A percentile compares a stretch with the other conserved stretches of the same genome.
phyloP scores from a whole-genome alignment of 2,113 vertebrate genomes.

The Pygoscelis antarcticus region DNA sequence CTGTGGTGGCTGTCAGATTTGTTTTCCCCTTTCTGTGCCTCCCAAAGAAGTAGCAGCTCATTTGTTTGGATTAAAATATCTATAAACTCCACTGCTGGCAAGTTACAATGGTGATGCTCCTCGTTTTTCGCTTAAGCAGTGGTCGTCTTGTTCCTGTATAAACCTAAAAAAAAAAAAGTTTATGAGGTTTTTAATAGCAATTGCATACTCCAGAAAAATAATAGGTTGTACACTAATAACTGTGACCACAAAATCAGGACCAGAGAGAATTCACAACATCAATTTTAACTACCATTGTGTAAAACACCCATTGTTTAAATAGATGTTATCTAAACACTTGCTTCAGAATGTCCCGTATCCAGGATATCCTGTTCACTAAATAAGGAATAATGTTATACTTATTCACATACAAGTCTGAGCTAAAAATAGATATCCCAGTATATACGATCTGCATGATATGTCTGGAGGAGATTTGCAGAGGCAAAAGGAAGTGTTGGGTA shows the following conservation, averaged over 20 bases:
- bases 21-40: neutral
- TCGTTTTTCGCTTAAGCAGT: neutral
- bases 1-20: neutral
- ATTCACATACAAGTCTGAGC: neutral
- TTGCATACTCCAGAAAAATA: neutral
- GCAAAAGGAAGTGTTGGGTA: neutral
- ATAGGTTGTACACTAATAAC: neutral
- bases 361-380: constrained; percentile 46
- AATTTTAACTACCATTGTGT: constrained; percentile 38
- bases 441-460: neutral
- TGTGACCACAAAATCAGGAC: neutral
- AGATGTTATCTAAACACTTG: neutral
- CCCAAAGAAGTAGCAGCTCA: neutral
- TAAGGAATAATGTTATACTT: neutral
- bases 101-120: neutral
- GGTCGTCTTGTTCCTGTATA: neutral
- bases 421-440: neutral
- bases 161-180: neutral
- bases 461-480: neutral
- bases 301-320: constrained; percentile 18
- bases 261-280: neutral
- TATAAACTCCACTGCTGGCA: neutral
- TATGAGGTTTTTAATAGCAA: neutral
- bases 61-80: neutral
- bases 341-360: neutral